Evolutionary conservation across 2,888 invertebrate genomes (phyloP).

Genomic region (Sarcophaga caerulescens): DNA sequence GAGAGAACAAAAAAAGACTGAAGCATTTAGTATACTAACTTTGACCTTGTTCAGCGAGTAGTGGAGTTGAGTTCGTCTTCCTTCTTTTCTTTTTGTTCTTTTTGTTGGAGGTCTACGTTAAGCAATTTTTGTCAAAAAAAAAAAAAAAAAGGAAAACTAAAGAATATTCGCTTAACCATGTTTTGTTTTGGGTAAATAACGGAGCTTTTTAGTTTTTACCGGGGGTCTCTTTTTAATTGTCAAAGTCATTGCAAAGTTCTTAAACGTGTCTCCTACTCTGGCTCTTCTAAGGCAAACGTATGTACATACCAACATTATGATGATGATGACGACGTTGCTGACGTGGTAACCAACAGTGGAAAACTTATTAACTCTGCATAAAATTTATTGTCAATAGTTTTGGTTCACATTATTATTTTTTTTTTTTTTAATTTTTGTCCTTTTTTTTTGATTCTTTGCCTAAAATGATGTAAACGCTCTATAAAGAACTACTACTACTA

Average conservation of each 20-base stretch:
- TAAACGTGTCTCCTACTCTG: conserved; percentile 56
- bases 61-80: conserved; percentile 1
- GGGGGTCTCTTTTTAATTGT: conserved; percentile 66
- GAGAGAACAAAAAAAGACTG: neutral
- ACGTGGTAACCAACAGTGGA: conserved; percentile 14
- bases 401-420: conserved; percentile 43
- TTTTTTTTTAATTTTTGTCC: too few species aligned
- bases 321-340: conserved; percentile 20
- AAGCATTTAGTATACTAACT: conserved; percentile 48
- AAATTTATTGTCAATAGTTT: conserved; percentile 59
- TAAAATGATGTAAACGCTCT: conserved; percentile 58
- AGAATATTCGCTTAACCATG: neutral
- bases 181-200: conserved; percentile 48
- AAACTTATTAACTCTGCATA: conserved; percentile 68
- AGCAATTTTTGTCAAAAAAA: conserved; percentile 31
- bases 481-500: conserved; percentile 16
- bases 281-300: neutral
- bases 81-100: neutral
- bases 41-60: conserved; percentile 58
- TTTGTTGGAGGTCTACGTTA: conserved; percentile 12
- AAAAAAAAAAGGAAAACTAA: neutral
- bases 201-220: conserved; percentile 38
- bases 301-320: conserved; percentile 2
- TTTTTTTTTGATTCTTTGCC: neutral
- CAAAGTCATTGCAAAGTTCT: conserved; percentile 68